Evolutionary conservation across 2,797 vertebrate species (phyloP).

Genomic region (Percopsis omiscomaycus): DNA sequence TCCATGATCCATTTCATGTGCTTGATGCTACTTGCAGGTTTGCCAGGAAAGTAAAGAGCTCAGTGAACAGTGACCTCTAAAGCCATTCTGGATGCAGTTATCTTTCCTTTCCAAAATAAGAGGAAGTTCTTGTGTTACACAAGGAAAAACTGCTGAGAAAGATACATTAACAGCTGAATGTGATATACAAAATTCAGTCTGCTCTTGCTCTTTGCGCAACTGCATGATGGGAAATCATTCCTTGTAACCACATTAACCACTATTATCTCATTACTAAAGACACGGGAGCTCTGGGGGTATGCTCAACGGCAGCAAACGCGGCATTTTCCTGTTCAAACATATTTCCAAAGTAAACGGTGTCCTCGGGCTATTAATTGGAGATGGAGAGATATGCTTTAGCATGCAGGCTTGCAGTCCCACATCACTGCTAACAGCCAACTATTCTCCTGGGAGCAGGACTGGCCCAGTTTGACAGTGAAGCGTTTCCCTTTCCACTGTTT

Average conservation of each 20-base stretch:
- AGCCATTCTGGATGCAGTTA: slow-evolving; percentile 44
- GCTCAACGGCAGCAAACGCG: slow-evolving; percentile 29
- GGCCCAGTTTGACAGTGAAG: slow-evolving; percentile 53
- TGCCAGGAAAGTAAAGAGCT: slow-evolving; percentile 53
- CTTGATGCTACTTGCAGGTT: slow-evolving; percentile 25
- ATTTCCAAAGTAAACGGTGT: slow-evolving; percentile 63
- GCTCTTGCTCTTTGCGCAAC: slow-evolving; percentile 26
- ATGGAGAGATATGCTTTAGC: slow-evolving; percentile 63
- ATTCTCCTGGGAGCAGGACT: slow-evolving; percentile 48
- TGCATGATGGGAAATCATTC: slow-evolving; percentile 39
- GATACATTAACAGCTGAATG: slow-evolving; percentile 45
- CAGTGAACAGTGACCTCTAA: slow-evolving; percentile 29
- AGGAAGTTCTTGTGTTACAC: slow-evolving; percentile 49
- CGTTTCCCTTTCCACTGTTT: slow-evolving; percentile 30
- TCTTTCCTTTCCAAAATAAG: slow-evolving; percentile 46
- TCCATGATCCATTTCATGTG: slow-evolving; percentile 45
- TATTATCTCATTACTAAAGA: slow-evolving; percentile 33
- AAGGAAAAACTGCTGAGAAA: slow-evolving; percentile 12
- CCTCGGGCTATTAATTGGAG: slow-evolving; percentile 62
- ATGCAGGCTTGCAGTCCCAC: slow-evolving; percentile 53
- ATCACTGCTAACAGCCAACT: slow-evolving; percentile 60
- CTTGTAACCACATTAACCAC: slow-evolving; percentile 19
- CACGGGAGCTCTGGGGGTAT: slow-evolving; percentile 36
- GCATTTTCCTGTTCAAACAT: slow-evolving; percentile 58
- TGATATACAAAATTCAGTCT: slow-evolving; percentile 39